Evolutionary conservation across 2,797 vertebrate genomes (phyloP).

Genomic region (Heteromormyrus szaboi): DNA sequence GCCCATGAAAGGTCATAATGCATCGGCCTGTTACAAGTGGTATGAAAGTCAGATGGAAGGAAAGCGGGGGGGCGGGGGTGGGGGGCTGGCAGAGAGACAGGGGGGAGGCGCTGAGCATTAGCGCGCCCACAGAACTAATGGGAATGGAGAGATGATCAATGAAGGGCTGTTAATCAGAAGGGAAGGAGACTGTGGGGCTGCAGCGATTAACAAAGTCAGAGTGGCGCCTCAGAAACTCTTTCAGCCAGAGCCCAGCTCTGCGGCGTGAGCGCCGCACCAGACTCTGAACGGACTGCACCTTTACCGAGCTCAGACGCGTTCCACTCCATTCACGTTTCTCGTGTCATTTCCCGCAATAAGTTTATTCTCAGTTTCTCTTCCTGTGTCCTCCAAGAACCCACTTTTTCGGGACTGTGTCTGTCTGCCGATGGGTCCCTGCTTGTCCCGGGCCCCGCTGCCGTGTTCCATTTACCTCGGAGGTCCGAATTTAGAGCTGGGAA

Average conservation of each 20-base stretch:
- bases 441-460: no score
- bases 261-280: not conserved
- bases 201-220: not conserved
- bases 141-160: not conserved
- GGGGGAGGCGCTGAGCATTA: not conserved
- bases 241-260: not conserved
- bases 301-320: not conserved
- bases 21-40: conserved; percentile 32
- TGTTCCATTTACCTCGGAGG: not conserved
- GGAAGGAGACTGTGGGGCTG: not conserved
- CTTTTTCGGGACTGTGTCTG: not conserved
- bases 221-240: not conserved
- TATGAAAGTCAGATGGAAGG: not conserved
- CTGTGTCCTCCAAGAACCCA: not conserved
- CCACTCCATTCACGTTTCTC: not conserved
- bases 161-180: conserved; percentile 2
- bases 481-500: not conserved
- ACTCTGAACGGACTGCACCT: not conserved
- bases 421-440: not conserved
- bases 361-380: not conserved
- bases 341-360: not conserved
- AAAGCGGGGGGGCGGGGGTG: not conserved
- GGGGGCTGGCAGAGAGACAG: not conserved
- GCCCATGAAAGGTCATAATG: conserved; percentile 48
- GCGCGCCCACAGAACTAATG: not conserved